A percentile compares a stretch with the other conserved stretches of the same genome.
These are phyloP conservation scores for Neoascia interrupta DNA, from an alignment of 2,888 invertebrate genomes.

Conservation along the genomic window DNA sequence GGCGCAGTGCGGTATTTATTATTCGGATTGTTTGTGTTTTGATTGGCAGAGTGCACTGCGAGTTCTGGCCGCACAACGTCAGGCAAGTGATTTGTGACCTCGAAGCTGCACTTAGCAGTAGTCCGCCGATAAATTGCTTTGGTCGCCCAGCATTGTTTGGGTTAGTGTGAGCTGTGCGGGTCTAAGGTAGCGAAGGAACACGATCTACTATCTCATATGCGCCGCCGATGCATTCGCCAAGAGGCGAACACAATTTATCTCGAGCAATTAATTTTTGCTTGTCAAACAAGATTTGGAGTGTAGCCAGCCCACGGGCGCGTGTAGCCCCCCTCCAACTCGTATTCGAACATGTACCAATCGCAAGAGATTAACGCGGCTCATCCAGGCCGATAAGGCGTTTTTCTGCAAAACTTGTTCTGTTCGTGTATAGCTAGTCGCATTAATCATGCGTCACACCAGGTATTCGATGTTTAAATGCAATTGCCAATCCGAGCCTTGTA, in stretches of 20 bases:
- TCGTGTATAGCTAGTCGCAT: conserved; percentile 35
- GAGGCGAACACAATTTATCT: conserved; percentile 56
- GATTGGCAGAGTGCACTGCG: conserved; percentile 52
- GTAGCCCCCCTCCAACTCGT: conserved; percentile 23
- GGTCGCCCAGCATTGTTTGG: conserved; percentile 42
- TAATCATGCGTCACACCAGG: conserved; percentile 55
- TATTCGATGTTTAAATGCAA: conserved; percentile 30
- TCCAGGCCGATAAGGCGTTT: conserved; percentile 60
- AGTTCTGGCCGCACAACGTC: no score
- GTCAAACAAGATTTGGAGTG: conserved; percentile 67
- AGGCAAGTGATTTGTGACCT: conserved; percentile 29
- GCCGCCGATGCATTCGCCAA: conserved; percentile 43
- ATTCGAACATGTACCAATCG: conserved; percentile 23
- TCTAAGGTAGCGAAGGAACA: conserved; percentile 25
- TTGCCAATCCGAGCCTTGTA: conserved; percentile 4
- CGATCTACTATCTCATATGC: conserved; percentile 24
- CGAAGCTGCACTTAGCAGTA: conserved; percentile 11
- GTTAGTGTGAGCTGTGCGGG: no score
- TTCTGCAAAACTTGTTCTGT: conserved; percentile 51
- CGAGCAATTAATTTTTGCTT: conserved; percentile 65
- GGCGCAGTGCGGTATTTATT: conserved; percentile 27
- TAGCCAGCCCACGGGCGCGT: conserved; percentile 45
- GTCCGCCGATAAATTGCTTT: conserved; percentile 22
- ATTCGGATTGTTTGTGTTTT: conserved; percentile 55
- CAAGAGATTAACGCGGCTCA: conserved; percentile 43